These are phyloP conservation scores for Sisyra terminalis DNA, from an alignment of 2,888 invertebrate species.

Conservation along the genomic window DNA sequence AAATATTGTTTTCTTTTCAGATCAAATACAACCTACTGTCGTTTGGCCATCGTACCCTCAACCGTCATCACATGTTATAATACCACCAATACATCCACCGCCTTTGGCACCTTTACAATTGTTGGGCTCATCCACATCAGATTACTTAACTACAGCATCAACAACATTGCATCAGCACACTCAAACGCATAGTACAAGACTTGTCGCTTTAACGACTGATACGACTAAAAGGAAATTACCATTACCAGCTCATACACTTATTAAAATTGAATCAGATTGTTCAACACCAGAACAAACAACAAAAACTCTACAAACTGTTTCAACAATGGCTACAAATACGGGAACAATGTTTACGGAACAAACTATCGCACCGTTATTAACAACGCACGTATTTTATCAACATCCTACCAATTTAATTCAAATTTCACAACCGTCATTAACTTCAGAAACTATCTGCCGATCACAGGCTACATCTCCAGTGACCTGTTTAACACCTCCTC, in stretches of 20 bases:
- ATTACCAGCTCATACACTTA: slow-evolving; percentile 34
- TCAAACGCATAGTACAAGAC: slow-evolving; percentile 47
- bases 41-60: slow-evolving; percentile 55
- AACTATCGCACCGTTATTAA: slow-evolving; percentile 32
- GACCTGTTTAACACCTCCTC: slow-evolving; percentile 44
- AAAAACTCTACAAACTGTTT: slow-evolving; percentile 24
- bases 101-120: slow-evolving; percentile 51
- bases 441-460: slow-evolving; percentile 22
- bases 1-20: slow-evolving; percentile 21
- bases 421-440: slow-evolving; percentile 20
- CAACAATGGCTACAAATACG: slow-evolving; percentile 22
- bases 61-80: slow-evolving; percentile 26
- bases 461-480: slow-evolving; percentile 31
- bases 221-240: slow-evolving; percentile 32
- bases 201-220: slow-evolving; percentile 42
- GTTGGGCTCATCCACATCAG: slow-evolving; percentile 30
- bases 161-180: slow-evolving; percentile 48
- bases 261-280: slow-evolving; percentile 56
- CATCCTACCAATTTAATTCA: slow-evolving; percentile 24
- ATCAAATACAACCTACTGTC: slow-evolving; percentile 54
- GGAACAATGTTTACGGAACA: slow-evolving; percentile 22
- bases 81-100: slow-evolving; percentile 31
- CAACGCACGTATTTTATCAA: slow-evolving; percentile 38
- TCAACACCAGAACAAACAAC: slow-evolving; percentile 17
- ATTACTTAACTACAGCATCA: slow-evolving; percentile 40